Base-by-base conservation (phyloP, 2,888 invertebrate genomes). In the Heliconius ethilla region DNA sequence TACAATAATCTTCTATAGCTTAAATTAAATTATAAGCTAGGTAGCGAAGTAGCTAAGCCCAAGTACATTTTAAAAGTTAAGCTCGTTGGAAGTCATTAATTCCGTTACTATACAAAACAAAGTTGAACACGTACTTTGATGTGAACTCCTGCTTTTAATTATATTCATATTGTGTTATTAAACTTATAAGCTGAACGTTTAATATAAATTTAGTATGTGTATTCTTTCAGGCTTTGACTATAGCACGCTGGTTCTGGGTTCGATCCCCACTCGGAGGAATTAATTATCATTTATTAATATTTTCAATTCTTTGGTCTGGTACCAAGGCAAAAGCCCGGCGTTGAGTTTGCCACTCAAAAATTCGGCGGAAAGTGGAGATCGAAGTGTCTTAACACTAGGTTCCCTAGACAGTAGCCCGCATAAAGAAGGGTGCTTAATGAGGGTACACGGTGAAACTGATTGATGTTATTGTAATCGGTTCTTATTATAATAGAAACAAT, bases 81-180 rank as follows among this genome's bases (percentile, higher is more conserved):
- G 40, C 74, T 40, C 22, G 40, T 74, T 73, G 40, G 40, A 45
- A 63, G 63, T 74, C 37, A 74, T 40, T 74, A 9, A 63, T 74
- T 74, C 45, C 40, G 27, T 63, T 63, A 74, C 40, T 63, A 45
- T 27, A 25, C 63, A 45, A 63, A 63, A 63, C 22, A 63, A 74
- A 74, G 22, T 74, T 63, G 22, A 74, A 7, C 33, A 6, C 33
- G 40, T 27, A 40, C 72, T 72, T 72, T 33, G 59, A 72, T 59
- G 33, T 59, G 7, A 72, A 72, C 72, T 55, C 27, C 55, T 29
- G 72, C 37, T 72, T 59, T 72, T 59, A 72, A 72, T 59, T 59
- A 72, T 59, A 33, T 59, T 55, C 59, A 59, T 72, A 37, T 59
- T 59, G n/a, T 37, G 10, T 9, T 72, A 2, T 9, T 15, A 59